phyloP scores from a whole-genome alignment of 1,140 invertebrate genomes.

The Scaptomyza hsui region DNA sequence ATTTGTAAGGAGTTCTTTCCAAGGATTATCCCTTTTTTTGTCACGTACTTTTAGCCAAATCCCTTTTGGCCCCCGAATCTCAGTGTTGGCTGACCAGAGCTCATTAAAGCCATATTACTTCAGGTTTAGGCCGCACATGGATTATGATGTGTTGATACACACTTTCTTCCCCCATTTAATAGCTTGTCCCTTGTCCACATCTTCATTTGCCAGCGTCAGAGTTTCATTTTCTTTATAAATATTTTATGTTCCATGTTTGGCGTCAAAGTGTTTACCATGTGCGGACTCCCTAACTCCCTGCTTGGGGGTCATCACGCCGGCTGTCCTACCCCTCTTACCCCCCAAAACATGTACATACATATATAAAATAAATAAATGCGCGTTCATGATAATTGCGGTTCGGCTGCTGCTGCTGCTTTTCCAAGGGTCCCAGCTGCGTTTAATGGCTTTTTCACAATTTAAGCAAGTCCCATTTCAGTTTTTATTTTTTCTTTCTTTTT shows the following conservation, averaged over 20 bases:
- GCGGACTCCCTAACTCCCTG: slow-evolving; percentile 7
- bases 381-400: slow-evolving; percentile 80
- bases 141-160: slow-evolving; percentile 74
- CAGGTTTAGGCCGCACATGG: slow-evolving; percentile 36
- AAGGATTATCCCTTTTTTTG: background rate
- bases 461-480: slow-evolving; percentile 75
- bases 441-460: slow-evolving; percentile 79
- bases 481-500: slow-evolving; percentile 54
- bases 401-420: slow-evolving; percentile 42
- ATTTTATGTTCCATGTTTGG: slow-evolving; percentile 74
- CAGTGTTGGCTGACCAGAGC: slow-evolving; percentile 34
- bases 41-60: background rate
- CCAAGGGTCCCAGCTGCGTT: slow-evolving; percentile 68
- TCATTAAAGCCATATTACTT: slow-evolving; percentile 73
- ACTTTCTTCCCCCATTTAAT: slow-evolving; percentile 29
- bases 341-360: background rate
- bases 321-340: slow-evolving; percentile 17
- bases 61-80: background rate
- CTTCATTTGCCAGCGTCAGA: slow-evolving; percentile 24
- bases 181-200: slow-evolving; percentile 34
- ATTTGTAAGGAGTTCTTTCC: background rate
- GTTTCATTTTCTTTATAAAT: slow-evolving; percentile 67
- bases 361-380: slow-evolving; percentile 38
- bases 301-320: slow-evolving; percentile 9
- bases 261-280: slow-evolving; percentile 52